Evolutionary conservation across 2,113 vertebrate species (phyloP), one percentile per base, ranked within the genome.

Genomic region (Psephotus haematonotus): DNA sequence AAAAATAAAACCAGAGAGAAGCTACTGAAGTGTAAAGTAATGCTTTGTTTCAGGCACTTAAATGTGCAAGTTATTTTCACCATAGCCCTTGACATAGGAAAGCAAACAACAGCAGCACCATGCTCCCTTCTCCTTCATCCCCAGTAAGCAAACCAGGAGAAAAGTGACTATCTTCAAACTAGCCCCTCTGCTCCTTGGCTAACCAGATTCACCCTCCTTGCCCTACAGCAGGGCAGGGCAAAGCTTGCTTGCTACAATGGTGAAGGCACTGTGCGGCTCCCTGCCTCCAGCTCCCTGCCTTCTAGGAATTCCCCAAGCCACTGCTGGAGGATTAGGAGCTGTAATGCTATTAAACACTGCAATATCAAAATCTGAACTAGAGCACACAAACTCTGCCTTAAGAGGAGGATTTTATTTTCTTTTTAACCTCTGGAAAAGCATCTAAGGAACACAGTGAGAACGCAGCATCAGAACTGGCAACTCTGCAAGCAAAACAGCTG

Each of bases 281-380:
- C 50, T 53, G 37, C 53, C 65, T 86, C 90, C 85, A 0, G 2
- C 52, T 59, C 86, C 76, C 88, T 64, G 88, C 94, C 96, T 97
- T 97, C 97, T 91, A 97, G 96, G 97, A 97, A 96, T 95, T 92
- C 55, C 72, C 67, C 52, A 80, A 87, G 82, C 55, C 65, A 76
- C 28, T 9, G 4, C 69, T 37, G 20, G 44, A 75, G 37, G 77
- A 94, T 95, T 88, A 91, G 50, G 39, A 82, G 43, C 57, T 44
- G 22, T 84, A 96, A 96, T 57, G 69, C 94, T 85, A 85, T 92
- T 95, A 91, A 89, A 96, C 52, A 69, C 41, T 71, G 52, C 74
- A 71, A 49, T 62, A 91, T 29, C 55, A 33, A 92, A 83, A 87
- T 52, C 52, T 68, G 80, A 93, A 93, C 28, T 60, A 75, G 70